These are phyloP conservation scores for Schizopygopsis pylzovi DNA, from an alignment of 2,797 vertebrate species.

Conservation along the genomic window DNA sequence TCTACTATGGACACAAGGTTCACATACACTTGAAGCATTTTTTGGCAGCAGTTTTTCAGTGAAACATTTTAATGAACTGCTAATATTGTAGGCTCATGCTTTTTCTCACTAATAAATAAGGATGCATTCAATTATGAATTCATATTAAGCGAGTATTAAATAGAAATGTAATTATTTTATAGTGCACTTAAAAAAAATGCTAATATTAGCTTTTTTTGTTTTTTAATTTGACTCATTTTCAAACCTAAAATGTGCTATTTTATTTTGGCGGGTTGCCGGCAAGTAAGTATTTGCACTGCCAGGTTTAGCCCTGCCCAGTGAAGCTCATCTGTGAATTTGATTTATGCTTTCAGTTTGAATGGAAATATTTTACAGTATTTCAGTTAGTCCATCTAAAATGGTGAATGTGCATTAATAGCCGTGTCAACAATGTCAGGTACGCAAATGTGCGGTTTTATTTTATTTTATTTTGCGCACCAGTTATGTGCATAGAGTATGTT, in stretches of 20 bases:
- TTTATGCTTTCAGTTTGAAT: too few species aligned
- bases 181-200: neutral
- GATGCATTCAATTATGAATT: neutral
- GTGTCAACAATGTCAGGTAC: too few species aligned
- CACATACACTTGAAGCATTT: neutral
- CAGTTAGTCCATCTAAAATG: too few species aligned
- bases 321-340: neutral
- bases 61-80: neutral
- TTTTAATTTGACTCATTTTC: too few species aligned
- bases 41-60: too few species aligned
- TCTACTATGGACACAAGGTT: constrained; percentile 93
- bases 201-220: too few species aligned
- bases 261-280: neutral
- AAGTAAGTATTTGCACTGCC: too few species aligned
- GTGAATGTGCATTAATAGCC: too few species aligned
- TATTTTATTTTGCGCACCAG: too few species aligned
- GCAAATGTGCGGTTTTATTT: too few species aligned
- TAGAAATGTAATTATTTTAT: neutral
- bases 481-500: neutral
- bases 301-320: too few species aligned
- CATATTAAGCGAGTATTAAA: neutral
- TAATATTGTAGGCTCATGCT: neutral
- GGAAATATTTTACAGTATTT: too few species aligned
- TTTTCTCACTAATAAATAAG: neutral
- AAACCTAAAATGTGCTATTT: neutral